Conservation (phyloP, 2,113 vertebrate species). For the Scopus umbretta region DNA sequence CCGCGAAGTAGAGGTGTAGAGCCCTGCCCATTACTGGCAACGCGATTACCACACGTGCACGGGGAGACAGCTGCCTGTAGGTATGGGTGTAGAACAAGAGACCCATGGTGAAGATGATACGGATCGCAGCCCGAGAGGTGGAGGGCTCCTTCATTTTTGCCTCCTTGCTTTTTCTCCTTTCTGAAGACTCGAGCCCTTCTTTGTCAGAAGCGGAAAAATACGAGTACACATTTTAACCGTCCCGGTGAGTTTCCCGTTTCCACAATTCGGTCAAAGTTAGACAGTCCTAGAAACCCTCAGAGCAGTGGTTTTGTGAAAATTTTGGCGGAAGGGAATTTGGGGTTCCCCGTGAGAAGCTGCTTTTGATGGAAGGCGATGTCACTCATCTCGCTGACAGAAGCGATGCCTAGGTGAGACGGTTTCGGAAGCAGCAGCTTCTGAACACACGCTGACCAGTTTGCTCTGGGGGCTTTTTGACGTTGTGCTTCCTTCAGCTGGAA, state of each 20-base stretch:
- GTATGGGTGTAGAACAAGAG: not conserved
- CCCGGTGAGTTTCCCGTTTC: not conserved
- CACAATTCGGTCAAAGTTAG: not conserved
- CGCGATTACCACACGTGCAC: accelerated
- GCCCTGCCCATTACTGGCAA: not conserved
- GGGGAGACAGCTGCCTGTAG: not conserved
- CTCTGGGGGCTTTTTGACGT: not conserved
- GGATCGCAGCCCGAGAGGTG: not conserved
- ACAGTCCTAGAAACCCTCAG: not conserved
- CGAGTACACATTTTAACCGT: not conserved
- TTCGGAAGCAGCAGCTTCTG: not conserved
- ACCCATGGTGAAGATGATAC: accelerated
- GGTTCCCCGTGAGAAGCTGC: not conserved
- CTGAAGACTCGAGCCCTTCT: not conserved
- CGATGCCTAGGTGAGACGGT: not conserved
- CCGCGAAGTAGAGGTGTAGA: not conserved
- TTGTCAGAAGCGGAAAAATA: not conserved
- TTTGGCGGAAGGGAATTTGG: not conserved
- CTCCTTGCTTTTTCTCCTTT: not conserved
- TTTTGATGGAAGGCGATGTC: not conserved
- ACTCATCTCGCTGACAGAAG: accelerated
- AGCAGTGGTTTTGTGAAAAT: not conserved
- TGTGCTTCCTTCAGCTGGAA: not conserved
- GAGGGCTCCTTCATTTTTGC: accelerated
- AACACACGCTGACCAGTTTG: accelerated